phyloP scores from a whole-genome alignment of 2,113 vertebrate species.

The Proterorhinus semilunaris region DNA sequence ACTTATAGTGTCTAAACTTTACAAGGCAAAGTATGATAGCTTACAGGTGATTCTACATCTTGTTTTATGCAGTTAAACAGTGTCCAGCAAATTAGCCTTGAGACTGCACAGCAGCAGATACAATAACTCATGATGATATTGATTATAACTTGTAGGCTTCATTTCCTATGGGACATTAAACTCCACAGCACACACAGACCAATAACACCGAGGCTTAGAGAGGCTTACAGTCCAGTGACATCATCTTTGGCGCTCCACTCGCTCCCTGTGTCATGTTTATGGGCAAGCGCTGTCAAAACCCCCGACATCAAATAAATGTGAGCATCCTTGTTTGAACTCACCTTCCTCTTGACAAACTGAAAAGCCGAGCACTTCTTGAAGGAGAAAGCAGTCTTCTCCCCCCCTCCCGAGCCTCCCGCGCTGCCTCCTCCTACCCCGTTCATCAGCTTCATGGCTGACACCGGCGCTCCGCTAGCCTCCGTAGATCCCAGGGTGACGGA shows the following conservation, averaged over 20 bases:
- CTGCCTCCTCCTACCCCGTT: slow-evolving; percentile 80
- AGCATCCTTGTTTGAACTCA: slow-evolving; percentile 70
- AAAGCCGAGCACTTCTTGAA: slow-evolving; percentile 98
- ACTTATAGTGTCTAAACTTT: slow-evolving; percentile 10
- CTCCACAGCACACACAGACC: slow-evolving; percentile 27
- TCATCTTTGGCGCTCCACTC: slow-evolving; percentile 51
- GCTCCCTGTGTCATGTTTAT: slow-evolving; percentile 7
- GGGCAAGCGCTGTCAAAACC: not conserved
- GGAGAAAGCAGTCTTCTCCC: slow-evolving; percentile 96
- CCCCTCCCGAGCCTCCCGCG: slow-evolving; percentile 50
- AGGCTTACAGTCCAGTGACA: slow-evolving; percentile 54
- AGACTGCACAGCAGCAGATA: slow-evolving; percentile 39
- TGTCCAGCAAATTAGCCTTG: slow-evolving; percentile 28
- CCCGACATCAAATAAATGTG: slow-evolving; percentile 3
- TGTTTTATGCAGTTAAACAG: slow-evolving; percentile 17
- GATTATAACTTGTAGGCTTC: slow-evolving; percentile 20
- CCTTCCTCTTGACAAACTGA: slow-evolving; percentile 98
- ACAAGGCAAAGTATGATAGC: not conserved
- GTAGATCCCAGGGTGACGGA: slow-evolving; percentile 78
- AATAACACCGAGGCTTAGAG: slow-evolving; percentile 37
- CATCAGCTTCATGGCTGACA: slow-evolving; percentile 88
- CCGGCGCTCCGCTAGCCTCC: slow-evolving; percentile 69
- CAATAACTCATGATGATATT: slow-evolving; percentile 15
- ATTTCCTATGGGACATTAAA: slow-evolving; percentile 33
- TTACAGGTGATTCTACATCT: not conserved